Evolutionary conservation across 2,888 invertebrate species (phyloP), one percentile per base, ranked within the genome.

Genomic region (Acrobasis repandana): DNA sequence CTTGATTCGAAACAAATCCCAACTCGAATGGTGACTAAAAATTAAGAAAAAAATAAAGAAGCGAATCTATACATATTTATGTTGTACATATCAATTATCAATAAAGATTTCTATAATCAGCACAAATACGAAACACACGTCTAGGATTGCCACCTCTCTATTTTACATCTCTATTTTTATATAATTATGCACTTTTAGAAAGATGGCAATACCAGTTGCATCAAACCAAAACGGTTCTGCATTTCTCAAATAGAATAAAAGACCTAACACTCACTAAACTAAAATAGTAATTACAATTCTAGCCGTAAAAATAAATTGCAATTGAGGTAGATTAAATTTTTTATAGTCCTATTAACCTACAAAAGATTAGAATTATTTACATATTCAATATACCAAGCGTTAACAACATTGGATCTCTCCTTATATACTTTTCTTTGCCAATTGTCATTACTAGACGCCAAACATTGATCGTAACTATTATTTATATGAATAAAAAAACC

Each of bases 241-340:
- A 80, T 76, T 83, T 84, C 79, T 83, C 80, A 77, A 81, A 80
- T 79, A 86, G 80, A 85, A 87, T 83, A 79, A 80, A 82, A 78
- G 79, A 75, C 71, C 76, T 79, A 83, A 75, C 71, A 76, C 78
- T 90, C 88, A 89, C 88, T 91, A 91, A 90, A 86, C 89, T 91
- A 91, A 87, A 73, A 75, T 85, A 86, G 77, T 88, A 83, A 83
- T 84, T 87, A 84, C 78, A 83, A 77, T 85, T 83, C 88, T 91
- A 90, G 77, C 81, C 83, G 76, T 86, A 88, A 86, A 80, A 84
- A 88, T 90, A 90, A 89, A 88, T 91, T 90, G 82, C 79, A 79
- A 85, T 88, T 92, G 92, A 92, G 92, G 92, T 92, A 92, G 92
- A 91, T 92, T 85, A 86, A 88, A 84, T 88, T 91, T 90, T 91